These are phyloP conservation scores for Phrixothrix hirtus DNA, from an alignment of 2,888 invertebrate species.

Conservation along the genomic window DNA sequence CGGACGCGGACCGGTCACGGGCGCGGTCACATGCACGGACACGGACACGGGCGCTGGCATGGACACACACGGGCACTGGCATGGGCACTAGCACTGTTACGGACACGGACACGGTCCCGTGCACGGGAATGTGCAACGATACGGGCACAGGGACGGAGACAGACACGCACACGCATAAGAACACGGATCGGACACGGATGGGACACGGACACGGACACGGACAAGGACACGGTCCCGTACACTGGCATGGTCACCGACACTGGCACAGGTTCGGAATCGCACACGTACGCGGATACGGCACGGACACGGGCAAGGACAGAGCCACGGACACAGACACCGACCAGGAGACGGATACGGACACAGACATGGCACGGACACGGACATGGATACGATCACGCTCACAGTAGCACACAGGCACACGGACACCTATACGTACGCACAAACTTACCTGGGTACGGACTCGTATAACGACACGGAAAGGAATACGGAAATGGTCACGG, in stretches of 20 bases:
- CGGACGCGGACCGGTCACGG: no score
- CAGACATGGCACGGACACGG: neutral
- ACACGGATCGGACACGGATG: no score
- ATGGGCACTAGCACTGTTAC: constrained; percentile 1
- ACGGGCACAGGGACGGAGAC: neutral
- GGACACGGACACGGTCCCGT: neutral
- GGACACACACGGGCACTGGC: constrained; percentile 1
- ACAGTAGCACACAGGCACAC: no score
- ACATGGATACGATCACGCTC: neutral
- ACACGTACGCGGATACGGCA: neutral
- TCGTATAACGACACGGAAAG: no score
- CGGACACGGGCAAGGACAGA: no score
- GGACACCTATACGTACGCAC: no score
- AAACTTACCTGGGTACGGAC: no score
- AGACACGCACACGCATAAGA: neutral
- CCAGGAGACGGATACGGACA: neutral
- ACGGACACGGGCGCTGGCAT: neutral
- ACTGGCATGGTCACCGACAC: neutral
- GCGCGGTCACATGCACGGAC: neutral
- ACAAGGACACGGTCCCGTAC: neutral
- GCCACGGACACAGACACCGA: no score
- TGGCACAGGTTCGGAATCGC: neutral
- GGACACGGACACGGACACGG: no score
- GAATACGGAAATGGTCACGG: no score
- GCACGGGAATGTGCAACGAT: neutral